Evolutionary conservation across 2,797 vertebrate species (phyloP), one percentile per base, ranked within the genome.

Genomic region (Eupleurogrammus muticus): DNA sequence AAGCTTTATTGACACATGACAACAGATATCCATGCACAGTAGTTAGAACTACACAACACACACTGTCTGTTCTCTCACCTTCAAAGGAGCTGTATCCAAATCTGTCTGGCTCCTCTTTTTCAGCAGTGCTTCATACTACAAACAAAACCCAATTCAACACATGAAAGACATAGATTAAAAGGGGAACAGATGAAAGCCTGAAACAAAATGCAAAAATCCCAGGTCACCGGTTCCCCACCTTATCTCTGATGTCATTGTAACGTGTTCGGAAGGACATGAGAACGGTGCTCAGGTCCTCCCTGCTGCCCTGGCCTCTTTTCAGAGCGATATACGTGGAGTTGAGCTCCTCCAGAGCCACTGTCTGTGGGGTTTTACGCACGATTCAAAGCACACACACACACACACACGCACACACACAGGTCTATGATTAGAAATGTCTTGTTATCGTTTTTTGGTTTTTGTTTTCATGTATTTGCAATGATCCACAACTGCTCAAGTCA

Each of bases 91-190:
- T 50, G 86, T 11, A 0, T 80, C 88, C 82, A 95, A 4, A 66
- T 89, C 89, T 0, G 3, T 63, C 66, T 94, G 92, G 14, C 56
- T 93, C 11, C 75, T 94, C 56, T 48, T 89, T 65, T 87, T 90
- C 84, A 87, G 87, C 14, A 96, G 91, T 4, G 92, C 89, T 56
- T 94, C 82, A 23, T 93, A 92, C 95, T 96, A 34, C 13, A 70
- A 75, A 90, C 66, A 53, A 63, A 28, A 46, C 0, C 20, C 19
- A 62, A 50, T 51, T 4, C 19, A 67, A 64, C 8, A 64, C 16
- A 65, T 36, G 3, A 40, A 40, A 46, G 32, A n/a, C n/a, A n/a
- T n/a, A n/a, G n/a, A n/a, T n/a, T 28, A 28, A 28, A 28, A 28
- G 28, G 3, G 1, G 11, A 32, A 47, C 0, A 50, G 5, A 64